These are phyloP conservation scores for Ornithoptera priamus DNA, from an alignment of 2,888 invertebrate species.

Conservation along the genomic window DNA sequence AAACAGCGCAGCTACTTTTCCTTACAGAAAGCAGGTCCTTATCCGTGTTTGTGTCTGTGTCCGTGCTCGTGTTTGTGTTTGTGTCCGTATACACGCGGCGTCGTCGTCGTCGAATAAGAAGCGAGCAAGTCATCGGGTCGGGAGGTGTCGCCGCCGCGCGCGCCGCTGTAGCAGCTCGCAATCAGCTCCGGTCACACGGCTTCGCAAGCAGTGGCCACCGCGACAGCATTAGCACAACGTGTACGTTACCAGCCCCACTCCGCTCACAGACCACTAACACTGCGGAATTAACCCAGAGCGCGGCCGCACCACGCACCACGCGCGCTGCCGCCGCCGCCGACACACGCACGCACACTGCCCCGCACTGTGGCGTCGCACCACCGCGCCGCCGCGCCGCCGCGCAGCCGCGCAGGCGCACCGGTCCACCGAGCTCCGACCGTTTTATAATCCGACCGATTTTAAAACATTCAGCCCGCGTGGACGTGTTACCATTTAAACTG, in stretches of 20 bases:
- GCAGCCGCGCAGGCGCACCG: neutral
- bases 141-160: neutral
- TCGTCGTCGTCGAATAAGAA: no score
- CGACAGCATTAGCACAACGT: neutral
- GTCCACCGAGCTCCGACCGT: no score
- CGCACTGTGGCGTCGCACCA: neutral
- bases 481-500: slow-evolving; percentile 7
- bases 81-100: no score
- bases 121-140: no score
- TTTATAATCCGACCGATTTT: slow-evolving; percentile 51
- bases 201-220: neutral
- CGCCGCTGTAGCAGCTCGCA: neutral
- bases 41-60: no score
- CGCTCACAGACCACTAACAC: no score
- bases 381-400: neutral
- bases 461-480: slow-evolving; percentile 37
- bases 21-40: no score
- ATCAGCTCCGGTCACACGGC: neutral
- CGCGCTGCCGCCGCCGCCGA: neutral
- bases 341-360: neutral
- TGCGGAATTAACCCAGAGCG: no score
- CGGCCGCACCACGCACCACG: neutral
- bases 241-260: neutral
- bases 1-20: no score
- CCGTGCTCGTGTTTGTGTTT: no score